Conservation (phyloP, 2,888 invertebrate genomes). For the Orthonychiurus folsomi region DNA sequence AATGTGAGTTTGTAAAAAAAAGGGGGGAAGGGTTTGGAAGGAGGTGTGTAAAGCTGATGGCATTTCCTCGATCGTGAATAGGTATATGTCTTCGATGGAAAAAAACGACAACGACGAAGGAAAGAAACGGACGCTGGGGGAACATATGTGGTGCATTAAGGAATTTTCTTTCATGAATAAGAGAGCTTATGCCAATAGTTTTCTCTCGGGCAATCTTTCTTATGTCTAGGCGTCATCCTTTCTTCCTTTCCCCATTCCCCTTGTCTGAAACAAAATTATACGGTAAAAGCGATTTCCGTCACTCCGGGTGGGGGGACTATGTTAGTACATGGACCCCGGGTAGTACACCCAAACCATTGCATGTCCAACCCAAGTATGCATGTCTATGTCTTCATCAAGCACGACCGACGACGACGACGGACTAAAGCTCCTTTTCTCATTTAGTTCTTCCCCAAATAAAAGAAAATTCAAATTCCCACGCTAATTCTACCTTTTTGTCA, state of each 20-base stretch:
- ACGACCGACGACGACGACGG: too few relatives aligned
- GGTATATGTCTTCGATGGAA: not conserved
- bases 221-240: not conserved
- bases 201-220: not conserved
- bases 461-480: too few relatives aligned
- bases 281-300: not conserved
- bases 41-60: too few relatives aligned
- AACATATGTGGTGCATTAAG: not conserved
- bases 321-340: too few relatives aligned
- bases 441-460: too few relatives aligned
- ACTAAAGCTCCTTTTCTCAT: too few relatives aligned
- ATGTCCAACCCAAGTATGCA: too few relatives aligned
- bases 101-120: too few relatives aligned
- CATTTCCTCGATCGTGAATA: too few relatives aligned
- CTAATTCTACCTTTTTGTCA: too few relatives aligned
- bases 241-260: not conserved
- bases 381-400: not conserved
- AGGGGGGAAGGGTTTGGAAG: too few relatives aligned
- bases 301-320: conserved; percentile 1
- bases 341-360: too few relatives aligned
- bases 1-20: not conserved
- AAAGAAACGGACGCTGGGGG: not conserved
- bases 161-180: not conserved
- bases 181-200: not conserved
- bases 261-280: not conserved